phyloP scores from a whole-genome alignment of 2,888 invertebrate species.

The Aphodius sticticus region DNA sequence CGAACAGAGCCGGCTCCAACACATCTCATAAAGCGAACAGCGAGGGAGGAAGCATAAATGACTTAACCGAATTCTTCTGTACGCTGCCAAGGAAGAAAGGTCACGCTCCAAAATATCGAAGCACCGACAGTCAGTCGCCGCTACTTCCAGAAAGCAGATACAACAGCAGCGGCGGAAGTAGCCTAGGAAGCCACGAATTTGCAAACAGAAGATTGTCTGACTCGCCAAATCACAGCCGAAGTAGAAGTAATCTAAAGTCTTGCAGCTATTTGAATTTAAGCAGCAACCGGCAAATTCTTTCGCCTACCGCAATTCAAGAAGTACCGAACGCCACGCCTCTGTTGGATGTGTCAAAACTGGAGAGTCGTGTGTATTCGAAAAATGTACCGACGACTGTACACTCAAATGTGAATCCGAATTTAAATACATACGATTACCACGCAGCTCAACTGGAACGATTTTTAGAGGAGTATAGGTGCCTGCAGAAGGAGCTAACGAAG shows the following conservation, averaged over 20 bases:
- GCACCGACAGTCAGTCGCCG: constrained; percentile 77
- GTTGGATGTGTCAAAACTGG: constrained; percentile 67
- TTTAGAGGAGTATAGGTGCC: constrained; percentile 78
- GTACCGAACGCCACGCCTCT: constrained; percentile 66
- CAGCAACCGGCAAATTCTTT: constrained; percentile 54
- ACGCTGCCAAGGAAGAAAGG: constrained; percentile 67
- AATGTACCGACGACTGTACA: constrained; percentile 40
- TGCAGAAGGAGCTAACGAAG: constrained; percentile 79
- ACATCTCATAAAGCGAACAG: constrained; percentile 51
- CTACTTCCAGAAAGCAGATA: constrained; percentile 74
- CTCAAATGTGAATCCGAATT: constrained; percentile 50
- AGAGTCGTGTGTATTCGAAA: constrained; percentile 52
- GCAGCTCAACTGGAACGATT: constrained; percentile 82
- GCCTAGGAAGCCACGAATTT: constrained; percentile 60
- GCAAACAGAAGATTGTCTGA: constrained; percentile 64
- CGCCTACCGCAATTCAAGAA: constrained; percentile 56
- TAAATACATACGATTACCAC: constrained; percentile 76
- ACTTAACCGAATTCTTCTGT: constrained; percentile 64
- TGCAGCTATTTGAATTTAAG: constrained; percentile 75
- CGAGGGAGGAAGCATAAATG: constrained; percentile 56
- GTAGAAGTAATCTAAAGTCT: constrained; percentile 62
- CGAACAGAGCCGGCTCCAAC: constrained; percentile 43
- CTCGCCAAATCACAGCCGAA: constrained; percentile 49
- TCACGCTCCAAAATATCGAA: constrained; percentile 55
- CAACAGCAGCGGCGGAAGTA: constrained; percentile 75